Percentiles rank a stretch among this genome's conserved stretches.
Evolutionary conservation across 1,140 invertebrate genomes (phyloP).

Genomic region (Drosophila takahashii): DNA sequence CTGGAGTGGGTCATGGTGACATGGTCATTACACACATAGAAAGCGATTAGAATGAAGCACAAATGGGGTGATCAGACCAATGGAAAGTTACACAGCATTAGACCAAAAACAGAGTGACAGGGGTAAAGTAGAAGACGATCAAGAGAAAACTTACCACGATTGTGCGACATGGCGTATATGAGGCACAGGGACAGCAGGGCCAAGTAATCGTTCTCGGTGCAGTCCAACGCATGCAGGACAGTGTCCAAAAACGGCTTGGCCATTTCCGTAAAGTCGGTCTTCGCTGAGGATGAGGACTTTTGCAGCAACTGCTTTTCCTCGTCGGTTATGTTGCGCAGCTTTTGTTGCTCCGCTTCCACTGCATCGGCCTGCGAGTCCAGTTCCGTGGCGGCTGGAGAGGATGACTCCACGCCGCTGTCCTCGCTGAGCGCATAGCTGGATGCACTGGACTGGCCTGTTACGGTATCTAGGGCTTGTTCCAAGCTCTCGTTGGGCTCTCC

Average conservation of each 20-base stretch:
- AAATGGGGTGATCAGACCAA: constrained; percentile 40
- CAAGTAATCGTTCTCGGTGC: constrained; percentile 97
- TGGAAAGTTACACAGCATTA: constrained; percentile 47
- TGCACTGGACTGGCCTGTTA: constrained; percentile 55
- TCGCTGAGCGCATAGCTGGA: constrained; percentile 61
- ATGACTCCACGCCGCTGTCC: constrained; percentile 55
- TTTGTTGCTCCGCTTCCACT: constrained; percentile 16
- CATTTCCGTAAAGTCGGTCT: constrained; percentile 25
- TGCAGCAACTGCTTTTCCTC: constrained; percentile 93
- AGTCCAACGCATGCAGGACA: constrained; percentile 93
- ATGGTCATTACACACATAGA: constrained; percentile 52
- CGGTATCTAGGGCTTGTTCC: constrained; percentile 87
- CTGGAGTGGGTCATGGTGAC: constrained; percentile 43
- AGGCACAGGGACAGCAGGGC: constrained; percentile 96
- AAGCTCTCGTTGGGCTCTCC: constrained; percentile 87
- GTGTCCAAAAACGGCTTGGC: constrained; percentile 93
- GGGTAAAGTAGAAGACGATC: not conserved
- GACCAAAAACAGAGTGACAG: constrained; percentile 5
- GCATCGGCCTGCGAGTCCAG: constrained; percentile 38
- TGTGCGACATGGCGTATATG: constrained; percentile 96
- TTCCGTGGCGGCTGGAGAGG: constrained; percentile 22
- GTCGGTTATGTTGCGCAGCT: constrained; percentile 92
- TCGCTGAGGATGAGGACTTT: constrained; percentile 63
- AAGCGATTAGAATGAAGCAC: constrained; percentile 64
- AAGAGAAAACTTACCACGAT: constrained; percentile 90